These are phyloP conservation scores for Hemaris fuciformis DNA, from an alignment of 2,888 invertebrate species.

Conservation along the genomic window DNA sequence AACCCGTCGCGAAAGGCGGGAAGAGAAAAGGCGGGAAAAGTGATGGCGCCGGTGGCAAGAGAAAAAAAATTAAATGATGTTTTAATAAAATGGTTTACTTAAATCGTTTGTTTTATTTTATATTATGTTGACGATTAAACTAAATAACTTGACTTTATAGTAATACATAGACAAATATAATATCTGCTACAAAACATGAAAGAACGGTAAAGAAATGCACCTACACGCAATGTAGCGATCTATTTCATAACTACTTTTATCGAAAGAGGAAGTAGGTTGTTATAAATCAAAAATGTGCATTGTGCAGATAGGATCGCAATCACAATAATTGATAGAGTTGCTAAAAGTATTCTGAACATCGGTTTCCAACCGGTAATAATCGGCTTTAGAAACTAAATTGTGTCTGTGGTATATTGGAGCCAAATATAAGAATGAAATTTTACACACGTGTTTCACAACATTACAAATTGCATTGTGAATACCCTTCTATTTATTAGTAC, in stretches of 20 bases:
- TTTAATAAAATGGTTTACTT: conserved; percentile 8
- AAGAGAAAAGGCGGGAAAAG: conserved; percentile 44
- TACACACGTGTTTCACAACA: neutral
- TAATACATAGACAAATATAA: neutral
- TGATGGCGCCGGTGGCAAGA: conserved; percentile 57
- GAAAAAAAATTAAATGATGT: conserved; percentile 54
- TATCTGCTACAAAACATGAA: no score
- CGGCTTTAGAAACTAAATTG: neutral
- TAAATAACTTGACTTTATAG: no score
- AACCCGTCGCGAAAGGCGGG: conserved; percentile 33
- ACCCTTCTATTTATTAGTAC: neutral
- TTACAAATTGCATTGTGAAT: no score
- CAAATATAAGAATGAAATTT: neutral
- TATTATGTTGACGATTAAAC: no score
- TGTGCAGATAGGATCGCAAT: neutral
- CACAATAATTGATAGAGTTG: neutral
- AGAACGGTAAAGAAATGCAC: no score
- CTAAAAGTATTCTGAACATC: neutral
- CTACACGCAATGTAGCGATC: no score
- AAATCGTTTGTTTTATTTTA: neutral
- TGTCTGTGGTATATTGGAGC: neutral
- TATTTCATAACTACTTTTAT: no score
- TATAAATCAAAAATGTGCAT: neutral
- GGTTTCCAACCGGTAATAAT: neutral
- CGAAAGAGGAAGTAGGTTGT: no score